Evolutionary conservation across 2,797 vertebrate genomes (phyloP), one percentile per base, ranked within the genome.

Genomic region (Sebastes kiyomatsui): DNA sequence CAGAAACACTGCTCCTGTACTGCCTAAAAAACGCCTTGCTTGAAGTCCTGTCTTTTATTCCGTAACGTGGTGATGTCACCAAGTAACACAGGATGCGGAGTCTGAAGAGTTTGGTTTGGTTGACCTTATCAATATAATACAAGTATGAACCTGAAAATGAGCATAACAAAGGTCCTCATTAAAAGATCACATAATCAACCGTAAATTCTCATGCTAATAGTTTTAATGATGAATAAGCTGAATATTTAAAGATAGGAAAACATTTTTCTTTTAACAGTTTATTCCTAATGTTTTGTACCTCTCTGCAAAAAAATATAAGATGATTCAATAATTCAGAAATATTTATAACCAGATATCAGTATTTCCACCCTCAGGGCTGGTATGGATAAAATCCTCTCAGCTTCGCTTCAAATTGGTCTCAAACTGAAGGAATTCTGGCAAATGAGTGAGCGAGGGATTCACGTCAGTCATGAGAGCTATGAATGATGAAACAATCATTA

Each of bases 261-360:
- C 38, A 42, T 42, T 16, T 16, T 42, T 42, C 38, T 42, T 42
- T 16, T 42, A 42, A 42, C 14, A 42, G 2, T 42, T 67, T 33
- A 28, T 58, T 23, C 32, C 28, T 27, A 4, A 68, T 60, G 23
- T 35, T 35, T 67, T 54, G 13, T 25, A 32, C 27, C 6, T 33
- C 33, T 61, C 13, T 23, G 49, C 67, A 52, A 67, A 73, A 67
- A 73, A 35, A 30, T n/a, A 13, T 1, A 49, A 32, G 12, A 2
- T 20, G 77, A 80, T 62, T 25, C 49, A 66, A 38, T 30, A 70
- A 59, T 42, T 67, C 8, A 55, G 46, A 72, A 72, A 74, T 80
- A 67, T 76, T 87, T 54, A 30, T 12, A 71, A 67, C 46, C 55
- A 20, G 25, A 16, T 49, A 18, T 46, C 28, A 2, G 6, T 38